Conservation (phyloP, 1,140 invertebrate genomes). For the Camponotus floridanus region DNA sequence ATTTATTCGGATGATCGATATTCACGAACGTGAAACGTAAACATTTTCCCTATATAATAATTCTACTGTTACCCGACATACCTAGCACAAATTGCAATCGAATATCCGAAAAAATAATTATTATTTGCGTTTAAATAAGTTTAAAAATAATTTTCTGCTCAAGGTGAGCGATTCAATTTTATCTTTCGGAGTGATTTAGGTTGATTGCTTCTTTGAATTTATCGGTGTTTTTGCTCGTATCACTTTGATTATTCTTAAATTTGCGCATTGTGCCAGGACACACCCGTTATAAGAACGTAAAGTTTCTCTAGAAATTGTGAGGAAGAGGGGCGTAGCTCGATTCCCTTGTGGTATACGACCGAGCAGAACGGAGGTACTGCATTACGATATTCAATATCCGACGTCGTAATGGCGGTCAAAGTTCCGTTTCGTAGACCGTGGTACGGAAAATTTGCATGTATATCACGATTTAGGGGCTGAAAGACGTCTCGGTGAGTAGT, state of each 20-base stretch:
- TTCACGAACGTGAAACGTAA: neutral
- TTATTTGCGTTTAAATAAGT: neutral
- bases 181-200: neutral
- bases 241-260: slow-evolving; percentile 4
- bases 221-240: neutral
- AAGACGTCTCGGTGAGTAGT: slow-evolving; percentile 58
- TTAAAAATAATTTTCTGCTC: neutral
- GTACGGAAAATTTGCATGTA: slow-evolving; percentile 74
- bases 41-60: slow-evolving; percentile 35
- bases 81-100: neutral
- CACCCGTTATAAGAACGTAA: slow-evolving; percentile 64
- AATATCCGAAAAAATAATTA: neutral
- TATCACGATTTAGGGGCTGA: slow-evolving; percentile 70
- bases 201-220: neutral
- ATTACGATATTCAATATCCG: slow-evolving; percentile 77
- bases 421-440: slow-evolving; percentile 68
- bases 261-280: neutral
- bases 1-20: slow-evolving; percentile 45
- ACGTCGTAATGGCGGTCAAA: slow-evolving; percentile 75
- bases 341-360: slow-evolving; percentile 43
- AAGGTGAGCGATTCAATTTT: neutral
- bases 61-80: neutral
- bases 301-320: slow-evolving; percentile 67
- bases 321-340: slow-evolving; percentile 69
- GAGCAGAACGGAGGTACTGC: slow-evolving; percentile 60